phyloP scores from a whole-genome alignment of 2,113 vertebrate genomes.

The Centropristis striata region DNA sequence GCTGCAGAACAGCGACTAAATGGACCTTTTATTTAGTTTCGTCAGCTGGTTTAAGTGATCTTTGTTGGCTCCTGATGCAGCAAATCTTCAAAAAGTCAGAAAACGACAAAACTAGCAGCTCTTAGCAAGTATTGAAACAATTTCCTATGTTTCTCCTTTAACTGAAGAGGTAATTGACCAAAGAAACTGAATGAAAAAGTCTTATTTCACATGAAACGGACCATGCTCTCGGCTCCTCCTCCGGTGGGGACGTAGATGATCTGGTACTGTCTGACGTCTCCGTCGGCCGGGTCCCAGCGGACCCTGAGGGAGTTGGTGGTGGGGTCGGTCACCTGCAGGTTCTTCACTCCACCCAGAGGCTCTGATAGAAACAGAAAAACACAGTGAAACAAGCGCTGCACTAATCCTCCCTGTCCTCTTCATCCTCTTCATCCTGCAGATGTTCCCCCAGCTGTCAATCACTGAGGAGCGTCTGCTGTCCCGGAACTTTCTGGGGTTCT shows the following conservation, averaged over 20 bases:
- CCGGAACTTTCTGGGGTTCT: too few relatives aligned
- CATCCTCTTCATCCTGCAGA: too few relatives aligned
- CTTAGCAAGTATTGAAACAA: background rate
- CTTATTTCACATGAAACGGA: conserved; percentile 41
- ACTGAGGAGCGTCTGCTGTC: too few relatives aligned
- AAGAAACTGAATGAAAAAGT: background rate
- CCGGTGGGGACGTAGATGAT: conserved; percentile 88
- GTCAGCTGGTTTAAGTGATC: background rate
- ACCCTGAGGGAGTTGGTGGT: conserved; percentile 91
- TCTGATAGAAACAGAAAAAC: conserved; percentile 79
- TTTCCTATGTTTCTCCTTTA: background rate
- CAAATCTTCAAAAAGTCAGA: background rate
- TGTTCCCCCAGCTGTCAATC: too few relatives aligned
- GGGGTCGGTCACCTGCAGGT: conserved; percentile 92
- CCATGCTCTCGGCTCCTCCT: conserved; percentile 88
- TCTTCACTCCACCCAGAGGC: conserved; percentile 91
- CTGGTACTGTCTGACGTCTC: conserved; percentile 92
- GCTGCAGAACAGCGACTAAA: background rate
- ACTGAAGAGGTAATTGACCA: background rate
- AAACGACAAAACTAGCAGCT: background rate
- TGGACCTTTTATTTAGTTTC: background rate
- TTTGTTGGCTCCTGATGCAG: background rate
- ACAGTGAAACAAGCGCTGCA: background rate
- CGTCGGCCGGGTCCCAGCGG: conserved; percentile 94
- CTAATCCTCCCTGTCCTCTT: background rate